Evolutionary conservation across 2,888 invertebrate genomes (phyloP), one percentile per base, ranked within the genome.

Genomic region (Apamea sordens): DNA sequence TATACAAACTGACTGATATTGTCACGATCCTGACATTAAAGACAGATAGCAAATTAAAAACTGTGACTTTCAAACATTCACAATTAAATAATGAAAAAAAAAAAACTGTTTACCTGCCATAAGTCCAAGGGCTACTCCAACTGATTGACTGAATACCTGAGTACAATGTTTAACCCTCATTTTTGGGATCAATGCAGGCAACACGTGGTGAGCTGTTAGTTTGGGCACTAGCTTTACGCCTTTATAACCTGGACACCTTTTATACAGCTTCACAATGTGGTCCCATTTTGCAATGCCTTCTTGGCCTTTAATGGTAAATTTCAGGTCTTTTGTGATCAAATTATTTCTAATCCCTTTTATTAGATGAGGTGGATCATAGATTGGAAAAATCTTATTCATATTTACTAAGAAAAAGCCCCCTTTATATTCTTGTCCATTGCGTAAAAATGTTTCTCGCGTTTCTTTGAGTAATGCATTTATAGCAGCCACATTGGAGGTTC

Each of bases 161-260:
- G 2, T 32, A 32, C 2, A 32, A 32, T 32, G 32, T 32, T 32
- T 32, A 2, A 32, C 32, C 24, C 47, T 72, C 73, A 80, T 70
- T 56, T 70, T 80, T 0, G 69, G 71, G 13, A 81, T 77, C 0
- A 50, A 8, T 36, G 0, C 44, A 28, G 79, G 76, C 24, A 72
- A 44, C 28, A 77, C 74, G 18, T 83, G 79, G 1, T 64, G 63
- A 0, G 73, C 80, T 47, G 79, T 77, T 15, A 77, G 41, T 1
- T 77, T 72, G 4, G 28, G 53, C 32, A 56, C 69, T 59, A 69
- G 18, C 24, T 73, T 70, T 47, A 73, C 65, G 10, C 73, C 75
- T 70, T 67, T 68, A 61, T 82, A 65, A 28, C 59, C 47, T 13
- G 72, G 77, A 64, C 63, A n/a, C 47, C 73, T 77, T 0, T n/a